Evolutionary conservation across 2,888 invertebrate genomes (phyloP).

Genomic region (Oscheius sp.): DNA sequence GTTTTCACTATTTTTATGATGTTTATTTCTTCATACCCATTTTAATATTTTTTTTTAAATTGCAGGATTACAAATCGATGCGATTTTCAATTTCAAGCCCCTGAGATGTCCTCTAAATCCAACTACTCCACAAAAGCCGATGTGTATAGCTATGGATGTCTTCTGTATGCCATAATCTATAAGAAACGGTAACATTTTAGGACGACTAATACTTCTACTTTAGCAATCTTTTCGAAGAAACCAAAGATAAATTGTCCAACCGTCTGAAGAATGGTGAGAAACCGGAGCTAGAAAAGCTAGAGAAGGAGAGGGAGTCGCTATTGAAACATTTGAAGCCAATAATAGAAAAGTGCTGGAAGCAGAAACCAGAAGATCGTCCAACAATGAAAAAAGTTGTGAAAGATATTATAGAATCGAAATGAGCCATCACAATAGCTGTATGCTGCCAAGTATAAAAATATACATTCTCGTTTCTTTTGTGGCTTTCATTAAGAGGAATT

Average conservation of each 20-base stretch:
- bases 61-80: not conserved
- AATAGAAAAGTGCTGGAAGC: not conserved
- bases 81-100: conserved; percentile 5
- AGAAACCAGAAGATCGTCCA: not conserved
- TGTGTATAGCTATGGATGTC: conserved; percentile 5
- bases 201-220: not conserved
- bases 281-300: not conserved
- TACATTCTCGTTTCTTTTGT: too few species aligned
- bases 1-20: not conserved
- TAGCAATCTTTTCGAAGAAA: not conserved
- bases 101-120: not conserved
- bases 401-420: too few species aligned
- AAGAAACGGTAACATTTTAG: not conserved
- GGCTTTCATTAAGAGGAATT: not conserved
- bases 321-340: not conserved
- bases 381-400: not conserved
- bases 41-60: not conserved
- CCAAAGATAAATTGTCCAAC: not conserved
- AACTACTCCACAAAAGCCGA: conserved; percentile 8
- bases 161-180: conserved; percentile 3
- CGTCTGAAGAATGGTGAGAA: not conserved
- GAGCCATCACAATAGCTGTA: too few species aligned
- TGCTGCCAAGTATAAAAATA: too few species aligned
- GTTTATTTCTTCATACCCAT: not conserved
- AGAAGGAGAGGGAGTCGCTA: not conserved